These are phyloP conservation scores for Dreissena polymorpha DNA, from an alignment of 1,140 invertebrate genomes.

Conservation along the genomic window DNA sequence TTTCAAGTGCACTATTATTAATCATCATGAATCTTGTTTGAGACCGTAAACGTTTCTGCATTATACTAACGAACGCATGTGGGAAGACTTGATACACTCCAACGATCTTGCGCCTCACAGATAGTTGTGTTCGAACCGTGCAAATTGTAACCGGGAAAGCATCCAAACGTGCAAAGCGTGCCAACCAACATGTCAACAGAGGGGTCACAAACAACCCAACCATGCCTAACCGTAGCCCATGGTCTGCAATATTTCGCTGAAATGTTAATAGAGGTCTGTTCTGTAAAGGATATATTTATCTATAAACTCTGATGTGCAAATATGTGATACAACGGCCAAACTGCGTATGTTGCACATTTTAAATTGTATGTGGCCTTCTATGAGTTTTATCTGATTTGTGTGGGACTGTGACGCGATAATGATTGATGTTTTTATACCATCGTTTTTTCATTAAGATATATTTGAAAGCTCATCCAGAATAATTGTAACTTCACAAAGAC, in stretches of 20 bases:
- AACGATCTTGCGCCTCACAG: neutral
- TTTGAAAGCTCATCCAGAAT: no score
- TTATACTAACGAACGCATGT: conserved; percentile 18
- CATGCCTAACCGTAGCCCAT: conserved; percentile 5
- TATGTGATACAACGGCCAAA: no score
- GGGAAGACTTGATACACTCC: neutral
- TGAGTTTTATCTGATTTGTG: no score
- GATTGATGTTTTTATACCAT: no score
- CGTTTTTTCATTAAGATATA: no score
- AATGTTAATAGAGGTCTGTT: neutral
- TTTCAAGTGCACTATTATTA: neutral
- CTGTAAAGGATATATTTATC: no score
- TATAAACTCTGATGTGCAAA: neutral
- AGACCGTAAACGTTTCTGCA: no score
- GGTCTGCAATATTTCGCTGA: conserved; percentile 5
- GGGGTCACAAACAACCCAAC: conserved; percentile 9
- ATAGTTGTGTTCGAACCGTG: neutral
- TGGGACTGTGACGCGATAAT: no score
- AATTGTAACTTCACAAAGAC: no score
- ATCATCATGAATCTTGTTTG: no score
- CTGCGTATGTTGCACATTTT: no score
- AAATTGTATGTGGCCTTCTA: no score
- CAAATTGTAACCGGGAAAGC: conserved; percentile 13
- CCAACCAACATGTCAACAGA: conserved; percentile 12
- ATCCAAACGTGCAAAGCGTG: conserved; percentile 24